phyloP scores from a whole-genome alignment of 2,888 invertebrate species.

The Amiota communis region DNA sequence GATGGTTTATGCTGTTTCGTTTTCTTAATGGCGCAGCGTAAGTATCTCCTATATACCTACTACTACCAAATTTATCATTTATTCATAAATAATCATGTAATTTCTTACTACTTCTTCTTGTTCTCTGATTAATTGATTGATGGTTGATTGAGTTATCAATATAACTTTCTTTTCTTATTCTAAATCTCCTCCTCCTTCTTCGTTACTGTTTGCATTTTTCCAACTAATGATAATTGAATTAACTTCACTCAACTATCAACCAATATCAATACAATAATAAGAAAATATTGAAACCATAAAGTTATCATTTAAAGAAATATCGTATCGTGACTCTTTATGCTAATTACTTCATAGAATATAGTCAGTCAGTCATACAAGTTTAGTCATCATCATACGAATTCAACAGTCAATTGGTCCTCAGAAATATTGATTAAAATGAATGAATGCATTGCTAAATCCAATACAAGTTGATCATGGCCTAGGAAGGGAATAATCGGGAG shows the following conservation, averaged over 20 bases:
- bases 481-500: too few species aligned
- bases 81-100: not conserved
- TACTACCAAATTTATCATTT: too few species aligned
- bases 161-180: too few species aligned
- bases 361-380: too few species aligned
- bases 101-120: not conserved
- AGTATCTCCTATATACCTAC: conserved; percentile 73
- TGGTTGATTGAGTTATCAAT: too few species aligned
- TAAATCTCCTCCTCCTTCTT: too few species aligned
- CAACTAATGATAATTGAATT: too few species aligned
- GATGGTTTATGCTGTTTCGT: conserved; percentile 90
- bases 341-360: conserved; percentile 48
- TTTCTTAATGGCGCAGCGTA: conserved; percentile 95
- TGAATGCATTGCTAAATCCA: too few species aligned
- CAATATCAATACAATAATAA: too few species aligned
- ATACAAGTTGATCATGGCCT: too few species aligned
- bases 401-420: not conserved
- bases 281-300: not conserved
- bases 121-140: not conserved
- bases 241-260: too few species aligned
- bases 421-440: not conserved
- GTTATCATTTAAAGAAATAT: not conserved
- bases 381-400: conserved; percentile 21
- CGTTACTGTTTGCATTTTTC: not conserved
- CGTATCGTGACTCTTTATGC: conserved; percentile 63